phyloP scores from a whole-genome alignment of 2,888 invertebrate species.

The Mythimna impura region DNA sequence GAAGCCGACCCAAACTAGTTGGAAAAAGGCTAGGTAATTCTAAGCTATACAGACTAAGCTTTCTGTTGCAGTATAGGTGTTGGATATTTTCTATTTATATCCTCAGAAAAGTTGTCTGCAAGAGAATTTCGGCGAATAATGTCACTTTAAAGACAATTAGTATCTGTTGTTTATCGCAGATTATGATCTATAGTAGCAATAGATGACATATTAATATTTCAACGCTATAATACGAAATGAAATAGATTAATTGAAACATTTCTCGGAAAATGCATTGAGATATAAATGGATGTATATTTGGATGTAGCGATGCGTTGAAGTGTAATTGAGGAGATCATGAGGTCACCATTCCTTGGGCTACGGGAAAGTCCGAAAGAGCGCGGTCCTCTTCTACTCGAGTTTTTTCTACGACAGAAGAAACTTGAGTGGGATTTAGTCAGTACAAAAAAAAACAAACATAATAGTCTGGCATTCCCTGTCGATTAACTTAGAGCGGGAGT shows the following conservation, averaged over 20 bases:
- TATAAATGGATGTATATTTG: slow-evolving; percentile 9
- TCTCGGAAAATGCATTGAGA: slow-evolving; percentile 4
- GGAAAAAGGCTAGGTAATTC: too few relatives aligned
- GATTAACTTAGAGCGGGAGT: too few relatives aligned
- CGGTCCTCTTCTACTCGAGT: too few relatives aligned
- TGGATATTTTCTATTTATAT: not conserved
- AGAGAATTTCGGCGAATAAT: slow-evolving; percentile 1
- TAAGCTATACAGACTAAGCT: too few relatives aligned
- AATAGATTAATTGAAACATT: slow-evolving; percentile 23
- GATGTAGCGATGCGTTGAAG: slow-evolving; percentile 2
- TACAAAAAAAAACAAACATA: too few relatives aligned
- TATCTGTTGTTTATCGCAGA: slow-evolving; percentile 6
- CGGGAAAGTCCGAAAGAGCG: too few relatives aligned
- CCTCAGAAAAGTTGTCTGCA: slow-evolving; percentile 10
- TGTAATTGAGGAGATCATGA: not conserved
- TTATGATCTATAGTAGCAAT: slow-evolving; percentile 34
- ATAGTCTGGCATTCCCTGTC: too few relatives aligned
- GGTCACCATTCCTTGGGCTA: too few relatives aligned
- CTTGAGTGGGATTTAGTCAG: too few relatives aligned
- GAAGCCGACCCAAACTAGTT: too few relatives aligned
- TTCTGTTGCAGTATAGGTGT: not conserved
- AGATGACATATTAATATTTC: slow-evolving; percentile 22
- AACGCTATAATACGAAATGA: not conserved
- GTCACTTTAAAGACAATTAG: slow-evolving; percentile 26
- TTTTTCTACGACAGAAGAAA: too few relatives aligned